Evolutionary conservation across 2,797 vertebrate species (phyloP).

Genomic region (Sebastes flavidus): DNA sequence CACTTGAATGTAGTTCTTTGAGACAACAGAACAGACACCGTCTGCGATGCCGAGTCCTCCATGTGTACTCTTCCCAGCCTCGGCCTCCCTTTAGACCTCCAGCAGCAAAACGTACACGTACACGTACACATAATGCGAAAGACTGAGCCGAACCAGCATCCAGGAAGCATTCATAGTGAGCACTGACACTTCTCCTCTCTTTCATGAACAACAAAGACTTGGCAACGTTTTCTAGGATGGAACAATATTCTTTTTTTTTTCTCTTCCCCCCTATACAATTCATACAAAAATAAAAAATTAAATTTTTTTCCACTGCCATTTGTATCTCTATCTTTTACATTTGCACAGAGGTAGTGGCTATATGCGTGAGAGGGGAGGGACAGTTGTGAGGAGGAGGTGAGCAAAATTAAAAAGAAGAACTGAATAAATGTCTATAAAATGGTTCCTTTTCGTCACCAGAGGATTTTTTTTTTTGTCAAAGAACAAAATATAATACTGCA

Average conservation of each 20-base stretch:
- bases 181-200: constrained; percentile 49
- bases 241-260: constrained; percentile 67
- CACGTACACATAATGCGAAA: constrained; percentile 54
- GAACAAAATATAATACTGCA: constrained; percentile 98
- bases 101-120: constrained; percentile 66
- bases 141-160: constrained; percentile 61
- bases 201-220: constrained; percentile 66
- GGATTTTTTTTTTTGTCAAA: constrained; percentile 78
- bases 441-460: constrained; percentile 79
- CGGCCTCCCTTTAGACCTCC: constrained; percentile 48
- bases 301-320: constrained; percentile 76
- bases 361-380: constrained; percentile 66
- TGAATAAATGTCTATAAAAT: constrained; percentile 85
- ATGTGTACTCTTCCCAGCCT: constrained; percentile 46
- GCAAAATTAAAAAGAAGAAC: constrained; percentile 74
- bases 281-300: constrained; percentile 84
- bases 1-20: constrained; percentile 79
- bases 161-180: constrained; percentile 70
- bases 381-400: constrained; percentile 60
- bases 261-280: constrained; percentile 74
- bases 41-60: constrained; percentile 59
- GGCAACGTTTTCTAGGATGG: constrained; percentile 72
- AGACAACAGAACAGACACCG: constrained; percentile 65
- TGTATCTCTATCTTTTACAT: constrained; percentile 75
- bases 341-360: constrained; percentile 88